Base-by-base conservation (phyloP, 2,888 invertebrate genomes). In the Synergus japonicus region DNA sequence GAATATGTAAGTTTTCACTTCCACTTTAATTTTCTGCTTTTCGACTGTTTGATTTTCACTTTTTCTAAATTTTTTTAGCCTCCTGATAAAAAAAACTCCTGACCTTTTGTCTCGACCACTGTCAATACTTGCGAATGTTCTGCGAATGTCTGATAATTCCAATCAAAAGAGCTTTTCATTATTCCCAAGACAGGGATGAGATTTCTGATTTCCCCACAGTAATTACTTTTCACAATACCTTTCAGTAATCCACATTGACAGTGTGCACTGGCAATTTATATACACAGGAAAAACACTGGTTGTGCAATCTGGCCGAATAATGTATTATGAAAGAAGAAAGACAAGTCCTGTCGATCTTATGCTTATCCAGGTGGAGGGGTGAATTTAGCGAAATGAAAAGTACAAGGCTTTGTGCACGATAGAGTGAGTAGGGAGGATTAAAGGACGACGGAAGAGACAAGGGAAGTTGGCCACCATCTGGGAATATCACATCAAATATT, bases 381-480 rank as follows among this genome's bases (percentile, higher is more conserved):
- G 84, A 85, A 80, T 83, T 78, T 81, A 78, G 82, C 83, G 82
- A 86, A 88, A 88, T 87, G 87, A 89, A 89, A 88, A 88, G 87
- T 88, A 83, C 84, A 83, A 37, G 37, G 49, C 73, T 8, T 69
- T 22, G 46, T 49, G 29, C 44, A 69, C 13, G 69, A 46, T 18
- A 73, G 37, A 54, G 49, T 54, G 54, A 73, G 37, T 29, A 46
- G 73, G 54, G 73, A 37, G 49, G 49, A 73, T 69, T 73, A 73
- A n/a, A 46, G 54, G 67, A 41, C 49, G 60, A 60, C 43, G 67
- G 15, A 46, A 49, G 13, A 77, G 15, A 18, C 65, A 18, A 65
- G 79, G 76, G 63, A 76, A 37, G 73, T 37, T 73, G 37, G 54
- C 49, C 73, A 73, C 54, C 78, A 79, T 81, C 83, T 79, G 83